Base-by-base conservation (phyloP, 2,797 vertebrate species). In the Pangasius sanitwongsei region DNA sequence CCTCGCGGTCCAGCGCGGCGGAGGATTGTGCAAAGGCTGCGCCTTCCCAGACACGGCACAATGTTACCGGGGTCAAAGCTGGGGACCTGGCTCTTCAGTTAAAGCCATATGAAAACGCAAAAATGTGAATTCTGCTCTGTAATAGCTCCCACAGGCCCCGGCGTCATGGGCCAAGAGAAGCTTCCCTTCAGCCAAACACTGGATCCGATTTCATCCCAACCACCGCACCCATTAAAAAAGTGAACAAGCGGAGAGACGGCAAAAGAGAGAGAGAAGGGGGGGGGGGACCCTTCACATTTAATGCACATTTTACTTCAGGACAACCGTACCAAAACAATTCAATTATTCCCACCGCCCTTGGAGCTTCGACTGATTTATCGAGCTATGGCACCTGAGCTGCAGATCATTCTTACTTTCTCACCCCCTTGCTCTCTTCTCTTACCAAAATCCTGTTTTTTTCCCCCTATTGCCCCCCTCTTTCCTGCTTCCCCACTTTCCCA, bases 61-160 rank as follows among this genome's bases (percentile, higher is more conserved):
- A 88, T 87, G 89, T 90, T 91, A 92, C 89, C 89, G 83, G 87
- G 91, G 93, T 92, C 91, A 91, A 77, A 8, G 41, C 87, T 87
- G 88, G 86, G 90, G 91, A 91, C 84, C 75, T 57, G 83, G 81
- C 88, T 87, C 90, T 91, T 80, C 90, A 90, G 91, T 91, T 91
- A 93, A 92, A 93, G 88, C 91, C 91, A 93, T 90, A 88, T 89
- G 89, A 93, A 92, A 92, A 92, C 77, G 91, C 86, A 93, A 91
- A 92, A 93, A 93, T 91, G 90, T 89, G 88, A 90, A 91, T 90
- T 92, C 84, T 92, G 87, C 91, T 91, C 91, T 75, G 89, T 93
- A 91, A 93, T 90, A 84, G 88, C 90, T 93, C 91, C 92, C 92
- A 85, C 87, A 92, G 91, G 92, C 88, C 90, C 84, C 83, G 0